Conservation (phyloP, 2,797 vertebrate genomes). For the Malacoctenus gilli region DNA sequence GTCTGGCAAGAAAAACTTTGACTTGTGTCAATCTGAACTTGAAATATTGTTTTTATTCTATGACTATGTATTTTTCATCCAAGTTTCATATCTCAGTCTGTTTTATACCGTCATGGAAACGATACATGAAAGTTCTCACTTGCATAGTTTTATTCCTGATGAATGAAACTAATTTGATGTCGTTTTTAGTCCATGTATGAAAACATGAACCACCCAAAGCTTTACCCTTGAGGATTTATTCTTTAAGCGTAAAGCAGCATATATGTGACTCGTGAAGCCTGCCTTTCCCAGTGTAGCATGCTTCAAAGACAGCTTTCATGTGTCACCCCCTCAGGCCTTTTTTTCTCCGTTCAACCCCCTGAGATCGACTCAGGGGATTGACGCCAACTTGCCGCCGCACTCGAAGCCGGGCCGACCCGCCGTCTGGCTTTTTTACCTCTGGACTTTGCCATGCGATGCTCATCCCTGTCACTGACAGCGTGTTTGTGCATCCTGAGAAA, state of each 20-base stretch:
- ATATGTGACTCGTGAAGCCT: conserved; percentile 26
- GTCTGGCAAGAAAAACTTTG: neutral
- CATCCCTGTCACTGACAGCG: conserved; percentile 25
- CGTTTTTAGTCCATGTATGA: too few relatives aligned
- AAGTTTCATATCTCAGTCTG: too few relatives aligned
- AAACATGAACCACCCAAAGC: conserved; percentile 15
- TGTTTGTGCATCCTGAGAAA: conserved; percentile 52
- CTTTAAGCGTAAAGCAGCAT: conserved; percentile 17
- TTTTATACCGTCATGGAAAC: too few relatives aligned
- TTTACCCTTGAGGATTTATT: conserved; percentile 21
- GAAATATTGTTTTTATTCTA: too few relatives aligned
- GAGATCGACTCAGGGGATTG: conserved; percentile 29
- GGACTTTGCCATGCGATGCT: conserved; percentile 16
- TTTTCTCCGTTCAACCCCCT: conserved; percentile 27
- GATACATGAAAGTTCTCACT: too few relatives aligned
- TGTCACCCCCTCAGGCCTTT: conserved; percentile 17
- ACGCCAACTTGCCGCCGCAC: conserved; percentile 4
- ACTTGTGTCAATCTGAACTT: neutral
- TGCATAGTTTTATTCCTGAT: too few relatives aligned
- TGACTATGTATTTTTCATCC: too few relatives aligned
- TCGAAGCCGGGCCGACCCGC: conserved; percentile 18
- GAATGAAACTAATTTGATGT: too few relatives aligned
- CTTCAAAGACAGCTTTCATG: conserved; percentile 51
- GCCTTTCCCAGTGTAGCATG: conserved; percentile 20
- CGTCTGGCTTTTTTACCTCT: conserved; percentile 23